Evolutionary conservation across 2,888 invertebrate species (phyloP).

Genomic region (Cantharis flavilabris): DNA sequence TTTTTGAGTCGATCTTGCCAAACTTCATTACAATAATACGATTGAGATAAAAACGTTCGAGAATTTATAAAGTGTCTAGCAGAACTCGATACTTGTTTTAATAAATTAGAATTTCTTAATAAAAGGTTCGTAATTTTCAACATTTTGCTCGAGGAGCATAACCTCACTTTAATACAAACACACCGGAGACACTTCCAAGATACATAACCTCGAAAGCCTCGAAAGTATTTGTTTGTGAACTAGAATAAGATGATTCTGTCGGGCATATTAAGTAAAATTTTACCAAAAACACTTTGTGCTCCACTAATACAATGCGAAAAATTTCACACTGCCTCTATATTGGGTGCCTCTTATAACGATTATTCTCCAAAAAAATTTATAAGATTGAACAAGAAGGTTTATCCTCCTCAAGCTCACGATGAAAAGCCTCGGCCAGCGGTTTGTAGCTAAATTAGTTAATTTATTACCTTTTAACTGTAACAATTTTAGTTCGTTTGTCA

Average conservation of each 20-base stretch:
- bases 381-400: conserved; percentile 73
- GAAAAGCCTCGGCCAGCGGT: conserved; percentile 85
- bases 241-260: background rate
- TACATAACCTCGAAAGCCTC: background rate
- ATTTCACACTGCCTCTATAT: background rate
- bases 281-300: background rate
- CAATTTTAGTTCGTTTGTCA: conserved; percentile 82
- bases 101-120: background rate
- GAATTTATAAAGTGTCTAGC: background rate
- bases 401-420: conserved; percentile 74
- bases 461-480: background rate
- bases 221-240: background rate
- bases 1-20: conserved; percentile 70
- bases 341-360: conserved; percentile 18
- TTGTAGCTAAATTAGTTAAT: conserved; percentile 33
- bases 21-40: conserved; percentile 71
- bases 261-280: background rate
- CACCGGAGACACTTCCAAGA: background rate
- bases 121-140: conserved; percentile 1
- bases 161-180: conserved; percentile 3
- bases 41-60: conserved; percentile 69
- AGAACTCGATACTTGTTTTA: background rate
- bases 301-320: background rate
- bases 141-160: conserved; percentile 13
- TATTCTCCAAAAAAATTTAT: conserved; percentile 63